Evolutionary conservation across 37 sponge, comb jelly and placozoan genomes (phyloP).

Genomic region (Cladorhizidae sp.): DNA sequence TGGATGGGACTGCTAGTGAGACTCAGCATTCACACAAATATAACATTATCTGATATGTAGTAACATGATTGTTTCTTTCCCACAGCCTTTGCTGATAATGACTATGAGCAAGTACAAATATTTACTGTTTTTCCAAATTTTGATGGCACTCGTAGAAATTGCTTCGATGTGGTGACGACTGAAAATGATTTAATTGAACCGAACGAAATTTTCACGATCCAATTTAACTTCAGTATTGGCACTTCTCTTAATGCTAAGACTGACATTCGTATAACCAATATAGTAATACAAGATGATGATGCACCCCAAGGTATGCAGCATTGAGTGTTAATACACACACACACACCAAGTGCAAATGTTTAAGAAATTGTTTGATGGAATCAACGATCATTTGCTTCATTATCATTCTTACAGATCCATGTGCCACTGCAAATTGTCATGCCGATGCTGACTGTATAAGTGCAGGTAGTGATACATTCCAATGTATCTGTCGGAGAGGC

Average conservation of each 20-base stretch:
- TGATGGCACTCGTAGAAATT: background rate
- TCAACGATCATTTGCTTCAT: background rate
- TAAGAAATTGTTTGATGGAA: no score
- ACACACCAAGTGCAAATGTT: no score
- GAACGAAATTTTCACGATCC: background rate
- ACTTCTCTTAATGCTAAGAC: background rate
- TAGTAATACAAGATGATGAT: background rate
- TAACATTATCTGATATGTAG: background rate
- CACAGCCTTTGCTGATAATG: background rate
- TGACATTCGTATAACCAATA: no score
- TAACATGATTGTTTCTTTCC: background rate
- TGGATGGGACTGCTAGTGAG: constrained; percentile 3
- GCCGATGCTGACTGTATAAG: background rate
- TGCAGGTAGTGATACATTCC: background rate
- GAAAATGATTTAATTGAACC: background rate
- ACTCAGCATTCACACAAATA: background rate
- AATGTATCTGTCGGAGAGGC: background rate
- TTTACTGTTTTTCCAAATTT: background rate
- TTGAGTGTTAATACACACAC: no score
- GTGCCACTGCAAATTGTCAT: background rate
- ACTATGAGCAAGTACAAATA: background rate
- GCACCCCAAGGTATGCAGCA: background rate
- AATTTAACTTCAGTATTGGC: background rate
- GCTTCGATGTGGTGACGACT: background rate
- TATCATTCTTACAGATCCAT: background rate